A percentile compares a stretch with the other conserved stretches of the same genome.
Conservation (phyloP, 2,113 vertebrate genomes). For the Acrocephalus arundinaceus region DNA sequence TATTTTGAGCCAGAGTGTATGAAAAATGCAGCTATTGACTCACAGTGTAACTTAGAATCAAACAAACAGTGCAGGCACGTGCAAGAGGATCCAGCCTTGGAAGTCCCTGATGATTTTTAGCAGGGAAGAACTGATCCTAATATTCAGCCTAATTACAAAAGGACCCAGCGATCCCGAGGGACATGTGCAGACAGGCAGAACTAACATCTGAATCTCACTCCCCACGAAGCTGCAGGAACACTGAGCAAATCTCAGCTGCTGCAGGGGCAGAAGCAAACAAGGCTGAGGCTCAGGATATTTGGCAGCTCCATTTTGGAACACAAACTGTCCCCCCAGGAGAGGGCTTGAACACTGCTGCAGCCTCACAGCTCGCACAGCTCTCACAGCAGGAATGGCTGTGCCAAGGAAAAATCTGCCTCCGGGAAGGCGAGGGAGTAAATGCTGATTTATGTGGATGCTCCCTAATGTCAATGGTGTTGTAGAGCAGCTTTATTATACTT, state of each 20-base stretch:
- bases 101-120: neutral
- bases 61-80: neutral
- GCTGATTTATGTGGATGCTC: neutral
- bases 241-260: neutral
- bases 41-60: neutral
- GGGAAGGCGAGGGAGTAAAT: neutral
- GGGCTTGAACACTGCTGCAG: neutral
- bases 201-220: rapidly evolving
- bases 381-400: rapidly evolving
- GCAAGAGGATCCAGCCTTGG: neutral
- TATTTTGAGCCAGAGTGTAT: neutral
- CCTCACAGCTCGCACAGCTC: rapidly evolving
- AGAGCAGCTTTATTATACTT: neutral
- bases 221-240: rapidly evolving
- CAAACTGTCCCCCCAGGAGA: rapidly evolving
- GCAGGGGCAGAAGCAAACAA: neutral
- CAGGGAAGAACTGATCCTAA: neutral
- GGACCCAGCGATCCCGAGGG: neutral
- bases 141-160: neutral
- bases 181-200: neutral
- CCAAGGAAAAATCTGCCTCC: neutral
- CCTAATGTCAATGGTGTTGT: neutral
- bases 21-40: neutral
- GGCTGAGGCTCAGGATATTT: neutral
- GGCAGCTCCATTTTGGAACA: rapidly evolving